Evolutionary conservation across 2,113 vertebrate species (phyloP), one percentile per base, ranked within the genome.

Genomic region (Eulemur rufifrons): DNA sequence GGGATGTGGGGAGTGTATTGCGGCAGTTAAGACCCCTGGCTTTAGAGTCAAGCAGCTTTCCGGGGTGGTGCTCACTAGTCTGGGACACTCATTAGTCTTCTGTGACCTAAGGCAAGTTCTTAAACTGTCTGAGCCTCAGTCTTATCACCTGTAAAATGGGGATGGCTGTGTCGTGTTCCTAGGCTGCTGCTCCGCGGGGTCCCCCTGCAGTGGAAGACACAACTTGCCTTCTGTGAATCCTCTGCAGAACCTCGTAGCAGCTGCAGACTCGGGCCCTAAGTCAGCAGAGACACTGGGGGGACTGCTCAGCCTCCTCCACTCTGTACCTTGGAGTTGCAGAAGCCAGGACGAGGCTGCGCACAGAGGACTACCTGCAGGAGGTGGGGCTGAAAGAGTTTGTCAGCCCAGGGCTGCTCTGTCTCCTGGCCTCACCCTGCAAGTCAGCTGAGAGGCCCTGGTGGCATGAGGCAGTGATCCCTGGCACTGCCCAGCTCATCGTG

Each of bases 361-460:
- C 4, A 5, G 89, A 78, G 59, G 85, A n/a, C 66, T 52, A 69
- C 91, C 82, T 91, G 63, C 73, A 91, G 52, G 59, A 90, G 37
- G 76, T 32, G 11, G 34, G 29, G 8, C 74, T 69, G 34, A 77
- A 29, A 39, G 13, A 27, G 3, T 34, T 20, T 45, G n/a, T 66
- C 68, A 52, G 47, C 29, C 10, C 9, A 64, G 86, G 8, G 23
- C 27, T 78, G 47, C 21, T 85, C 32, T 87, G 13, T 68, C 63
- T 91, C 52, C 56, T 85, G 64, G 8, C n/a, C 29, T 94, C 25
- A 21, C 47, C 73, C 37, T 25, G 1, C 45, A 95, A 45, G 66
- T 59, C 61, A 34, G 32, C 32, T 34, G 42, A 74, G 42, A 86
- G 39, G 23, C 29, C 6, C 0, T 25, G 4, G 66, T 27, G 37